Evolutionary conservation across 1,140 invertebrate genomes (phyloP), one percentile per base, ranked within the genome.

Genomic region (Rhyacophila brunnea): DNA sequence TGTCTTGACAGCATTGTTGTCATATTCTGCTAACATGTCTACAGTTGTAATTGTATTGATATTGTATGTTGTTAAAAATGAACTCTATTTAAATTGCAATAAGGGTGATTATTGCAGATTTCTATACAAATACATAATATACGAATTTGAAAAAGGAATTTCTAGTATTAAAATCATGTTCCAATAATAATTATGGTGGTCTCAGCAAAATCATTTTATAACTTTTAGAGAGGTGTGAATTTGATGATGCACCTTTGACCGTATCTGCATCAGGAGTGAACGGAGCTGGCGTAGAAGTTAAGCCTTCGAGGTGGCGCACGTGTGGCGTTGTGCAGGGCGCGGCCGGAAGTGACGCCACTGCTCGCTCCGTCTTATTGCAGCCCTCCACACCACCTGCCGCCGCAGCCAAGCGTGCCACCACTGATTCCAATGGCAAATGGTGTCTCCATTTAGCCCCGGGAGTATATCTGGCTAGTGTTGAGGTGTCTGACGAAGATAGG

Each of bases 371-470:
- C 5, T n/a, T 50, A 7, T 13, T 61, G 35, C 48, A 58, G 14
- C 38, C 54, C 6, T 13, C 44, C 0, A 45, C 58, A 0, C 44
- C 58, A 3, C 62, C 57, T 14, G 44, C 58, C 1, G 18, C 28
- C 62, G 65, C 67, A 60, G 63, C 66, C 23, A 76, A 76, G 5
- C 54, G 84, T 81, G 80, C 81, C 1, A 71, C 79, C 54, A 80
- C 80, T 4, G 70, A 83, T 54, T 36, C 75, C 0, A 72, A 77
- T 68, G 87, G 89, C 10, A 75, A 77, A 59, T 93, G 89, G 80
- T 92, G 89, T 67, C 70, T 83, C 1, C 88, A 81, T 68, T 74
- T 94, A n/a, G 66, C 79, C 0, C 78, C 82, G 0, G 89, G 87
- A 18, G 81, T 80, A 62, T 93, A 92, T 72, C 76, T 79, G 36